These are phyloP conservation scores for Diploptera punctata DNA, from an alignment of 2,888 invertebrate species.

Conservation along the genomic window DNA sequence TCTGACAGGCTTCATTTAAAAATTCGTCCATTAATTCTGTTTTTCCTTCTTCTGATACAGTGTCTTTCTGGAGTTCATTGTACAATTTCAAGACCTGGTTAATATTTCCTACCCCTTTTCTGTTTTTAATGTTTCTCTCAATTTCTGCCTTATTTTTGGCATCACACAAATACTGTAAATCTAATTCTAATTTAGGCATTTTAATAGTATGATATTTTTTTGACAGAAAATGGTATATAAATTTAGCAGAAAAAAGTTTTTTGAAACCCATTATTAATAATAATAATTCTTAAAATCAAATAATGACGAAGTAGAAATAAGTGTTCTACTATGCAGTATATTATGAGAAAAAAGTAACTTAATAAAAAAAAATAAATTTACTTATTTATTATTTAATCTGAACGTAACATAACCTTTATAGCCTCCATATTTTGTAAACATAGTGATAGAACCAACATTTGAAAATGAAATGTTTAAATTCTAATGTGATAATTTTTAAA, in stretches of 20 bases:
- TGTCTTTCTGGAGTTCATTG: conserved; percentile 49
- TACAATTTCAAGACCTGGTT: conserved; percentile 61
- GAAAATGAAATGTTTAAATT: too few species aligned
- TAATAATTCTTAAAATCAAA: too few species aligned
- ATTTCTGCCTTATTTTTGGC: conserved; percentile 65
- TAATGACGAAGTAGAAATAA: too few species aligned
- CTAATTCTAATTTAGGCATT: conserved; percentile 56
- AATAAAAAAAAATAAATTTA: too few species aligned
- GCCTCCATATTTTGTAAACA: too few species aligned
- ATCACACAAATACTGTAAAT: conserved; percentile 69
- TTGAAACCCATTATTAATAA: not conserved
- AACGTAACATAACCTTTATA: too few species aligned
- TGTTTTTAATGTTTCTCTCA: conserved; percentile 64
- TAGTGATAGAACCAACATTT: too few species aligned
- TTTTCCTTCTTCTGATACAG: conserved; percentile 28
- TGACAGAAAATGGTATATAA: not conserved
- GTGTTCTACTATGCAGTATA: too few species aligned
- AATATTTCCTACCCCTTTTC: conserved; percentile 75
- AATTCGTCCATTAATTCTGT: conserved; percentile 53
- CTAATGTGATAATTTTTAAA: too few species aligned
- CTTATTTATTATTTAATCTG: too few species aligned
- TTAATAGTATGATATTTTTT: not conserved
- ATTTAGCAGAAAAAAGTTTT: not conserved
- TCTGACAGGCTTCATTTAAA: conserved; percentile 64
- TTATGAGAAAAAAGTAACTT: too few species aligned